Base-by-base conservation (phyloP, 1,140 invertebrate species). In the Acromyrmex heyeri region DNA sequence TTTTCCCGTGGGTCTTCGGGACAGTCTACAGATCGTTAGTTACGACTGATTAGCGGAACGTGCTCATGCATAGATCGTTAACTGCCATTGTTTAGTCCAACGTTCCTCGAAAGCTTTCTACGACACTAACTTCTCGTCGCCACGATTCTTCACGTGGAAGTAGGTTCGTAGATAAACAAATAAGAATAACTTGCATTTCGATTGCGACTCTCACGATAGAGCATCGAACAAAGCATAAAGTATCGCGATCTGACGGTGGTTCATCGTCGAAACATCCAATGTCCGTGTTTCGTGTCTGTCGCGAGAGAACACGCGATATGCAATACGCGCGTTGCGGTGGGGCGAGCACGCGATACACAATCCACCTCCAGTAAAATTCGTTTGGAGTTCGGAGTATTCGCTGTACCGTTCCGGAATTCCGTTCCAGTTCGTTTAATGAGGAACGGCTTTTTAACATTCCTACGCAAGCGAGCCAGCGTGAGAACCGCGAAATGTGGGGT, bases 361-460 rank as follows among this genome's bases (percentile, higher is more conserved):
- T 91, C 89, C 83, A 61, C 87, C 76, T 87, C 78, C 69, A 86
- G 76, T 86, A 87, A 86, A 16, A 53, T 27, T 72, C 62, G 44
- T 75, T 70, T 57, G 59, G 53, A 50, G 48, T 44, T 73, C 65
- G 79, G 79, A 87, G 65, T 69, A 90, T 89, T 91, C 59, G 34
- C 87, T 83, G 77, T 91, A 90, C 90, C 90, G 90, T 91, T 89
- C 64, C 85, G 87, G 90, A 87, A 91, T 91, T 91, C 86, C 90
- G 90, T 91, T 91, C 90, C 90, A 89, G 88, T 87, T 91, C 90
- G 88, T 90, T 87, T 90, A 90, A 88, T 90, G 86, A 88, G 85
- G 82, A 91, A 91, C 88, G 90, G 86, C 83, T 82, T 88, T 91
- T 91, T 85, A 88, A 18, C 89, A 90, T 91, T 91, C 90, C 87